Base-by-base conservation (phyloP, 1,140 invertebrate genomes). In the Dreissena polymorpha region DNA sequence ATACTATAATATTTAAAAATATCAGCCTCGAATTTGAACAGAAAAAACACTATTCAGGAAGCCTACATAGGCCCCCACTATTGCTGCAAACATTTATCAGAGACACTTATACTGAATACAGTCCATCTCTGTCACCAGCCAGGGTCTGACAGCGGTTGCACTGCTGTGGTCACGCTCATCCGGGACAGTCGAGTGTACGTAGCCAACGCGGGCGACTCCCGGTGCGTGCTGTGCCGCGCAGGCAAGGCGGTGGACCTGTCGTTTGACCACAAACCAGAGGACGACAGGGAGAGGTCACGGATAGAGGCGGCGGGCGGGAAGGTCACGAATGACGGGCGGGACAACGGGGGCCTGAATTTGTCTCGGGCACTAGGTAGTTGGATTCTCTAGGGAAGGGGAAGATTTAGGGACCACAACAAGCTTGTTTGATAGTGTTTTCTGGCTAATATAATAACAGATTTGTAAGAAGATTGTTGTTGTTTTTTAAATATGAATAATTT, bases 291-390 rank as follows among this genome's bases (percentile, higher is more conserved):
- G 93, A 94, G 95, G 51, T 92, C 95, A 8, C 94, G 99, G 83
- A 99, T 99, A 87, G 94, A 95, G 7, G 96, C 96, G 89, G 98
- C 98, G 67, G 98, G 98, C 49, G 98, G 98, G 0, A 95, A 95
- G 91, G 97, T 99, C 0, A 98, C 97, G 3, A 93, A 93, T 50
- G 98, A 99, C 91, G 98, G 98, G 10, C 94, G 98, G 87, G 98
- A 99, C 0, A 99, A 99, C 92, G 97, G 97, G 23, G 98, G 98
- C 12, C 94, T 99, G 0, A 99, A 99, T 94, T 93, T 99, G n/a
- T 99, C 98, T 0, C 94, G 99, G 88, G 98, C 98, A 12, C 95
- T 99, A 80, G 98, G 95, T 95, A 89, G 80, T 3, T 72, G 49
- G 60, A 10, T 67, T 25, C 5, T 69, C 25, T 67, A 5, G 39